Evolutionary conservation across 2,113 vertebrate species (phyloP).

Genomic region (Phaethornis superciliosus): DNA sequence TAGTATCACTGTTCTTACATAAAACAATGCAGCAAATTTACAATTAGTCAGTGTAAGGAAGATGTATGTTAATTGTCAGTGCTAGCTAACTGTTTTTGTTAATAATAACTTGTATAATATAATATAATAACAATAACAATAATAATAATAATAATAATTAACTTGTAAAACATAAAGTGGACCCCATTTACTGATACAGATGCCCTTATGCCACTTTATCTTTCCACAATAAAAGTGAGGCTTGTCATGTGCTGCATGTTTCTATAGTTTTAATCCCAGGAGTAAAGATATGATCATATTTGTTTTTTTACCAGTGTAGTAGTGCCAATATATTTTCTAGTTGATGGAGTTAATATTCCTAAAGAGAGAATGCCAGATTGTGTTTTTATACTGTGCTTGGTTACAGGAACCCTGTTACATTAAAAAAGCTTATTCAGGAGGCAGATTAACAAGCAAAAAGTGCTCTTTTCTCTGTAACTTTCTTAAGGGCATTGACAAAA

Average conservation of each 20-base stretch:
- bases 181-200: not conserved
- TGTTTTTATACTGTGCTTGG: not conserved
- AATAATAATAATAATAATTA: too few relatives aligned
- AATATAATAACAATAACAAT: too few relatives aligned
- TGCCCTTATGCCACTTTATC: not conserved
- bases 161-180: not conserved
- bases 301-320: not conserved
- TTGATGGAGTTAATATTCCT: not conserved
- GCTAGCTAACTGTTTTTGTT: not conserved
- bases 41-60: not conserved
- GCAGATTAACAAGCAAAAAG: not conserved
- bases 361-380: not conserved
- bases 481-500: not conserved
- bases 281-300: not conserved
- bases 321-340: not conserved
- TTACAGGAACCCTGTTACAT: not conserved
- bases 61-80: not conserved
- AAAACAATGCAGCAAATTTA: not conserved
- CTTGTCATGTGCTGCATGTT: not conserved
- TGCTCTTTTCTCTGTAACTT: not conserved
- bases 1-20: not conserved
- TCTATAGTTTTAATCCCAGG: not conserved
- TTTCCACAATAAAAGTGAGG: not conserved
- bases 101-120: too few relatives aligned
- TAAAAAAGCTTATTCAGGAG: not conserved